These are phyloP conservation scores for Amphilophus citrinellus DNA, from an alignment of 2,113 vertebrate genomes.

Conservation along the genomic window DNA sequence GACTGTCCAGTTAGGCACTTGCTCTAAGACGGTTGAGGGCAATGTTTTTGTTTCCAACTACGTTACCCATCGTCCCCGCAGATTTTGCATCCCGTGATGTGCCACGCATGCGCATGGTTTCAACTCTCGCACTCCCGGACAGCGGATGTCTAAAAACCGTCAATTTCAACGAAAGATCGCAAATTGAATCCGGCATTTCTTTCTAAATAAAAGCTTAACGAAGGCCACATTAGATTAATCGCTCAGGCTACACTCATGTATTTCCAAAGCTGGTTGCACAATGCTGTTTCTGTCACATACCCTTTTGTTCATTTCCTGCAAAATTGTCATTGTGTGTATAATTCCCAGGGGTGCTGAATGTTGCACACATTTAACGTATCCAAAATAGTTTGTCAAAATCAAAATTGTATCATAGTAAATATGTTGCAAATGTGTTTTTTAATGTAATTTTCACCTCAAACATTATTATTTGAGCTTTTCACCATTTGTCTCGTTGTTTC, in stretches of 20 bases:
- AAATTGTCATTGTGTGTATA: not conserved
- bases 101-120: not conserved
- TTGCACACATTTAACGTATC: not conserved
- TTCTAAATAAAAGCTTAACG: slow-evolving; percentile 45
- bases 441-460: no score
- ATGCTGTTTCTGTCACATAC: not conserved
- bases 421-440: not conserved
- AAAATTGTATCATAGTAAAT: not conserved
- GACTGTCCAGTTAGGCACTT: no score
- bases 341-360: not conserved
- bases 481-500: not conserved
- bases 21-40: no score
- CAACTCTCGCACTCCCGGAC: not conserved
- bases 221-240: not conserved
- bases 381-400: not conserved
- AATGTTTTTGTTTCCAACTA: slow-evolving; percentile 7
- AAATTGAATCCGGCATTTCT: not conserved
- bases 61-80: slow-evolving; percentile 35
- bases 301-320: no score
- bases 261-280: slow-evolving; percentile 1
- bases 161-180: not conserved
- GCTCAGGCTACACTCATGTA: not conserved
- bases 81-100: slow-evolving; percentile 25
- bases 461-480: not conserved
- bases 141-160: not conserved